Percentiles rank a stretch among this genome's conserved stretches.
These are phyloP conservation scores for Phataginus tricuspis DNA, from an alignment of 2,797 vertebrate species.

Conservation along the genomic window DNA sequence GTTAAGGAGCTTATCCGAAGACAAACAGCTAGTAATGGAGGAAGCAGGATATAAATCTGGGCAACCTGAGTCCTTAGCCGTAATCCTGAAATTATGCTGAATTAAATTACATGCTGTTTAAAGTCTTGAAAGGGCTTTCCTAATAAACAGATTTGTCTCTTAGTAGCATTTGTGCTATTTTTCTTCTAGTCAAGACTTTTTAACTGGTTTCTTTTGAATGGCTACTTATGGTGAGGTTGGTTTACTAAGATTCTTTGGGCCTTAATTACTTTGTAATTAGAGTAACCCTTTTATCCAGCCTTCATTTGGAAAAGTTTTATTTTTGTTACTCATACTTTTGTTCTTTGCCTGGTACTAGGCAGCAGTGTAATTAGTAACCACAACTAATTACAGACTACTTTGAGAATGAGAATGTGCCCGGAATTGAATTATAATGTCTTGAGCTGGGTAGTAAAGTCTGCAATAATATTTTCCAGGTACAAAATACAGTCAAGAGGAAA, in stretches of 20 bases:
- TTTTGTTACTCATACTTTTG: slow-evolving; percentile 73
- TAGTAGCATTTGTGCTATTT: neutral
- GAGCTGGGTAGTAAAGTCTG: neutral
- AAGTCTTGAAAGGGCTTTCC: neutral
- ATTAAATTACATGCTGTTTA: neutral
- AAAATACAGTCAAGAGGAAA: neutral
- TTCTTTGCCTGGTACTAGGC: slow-evolving; percentile 40
- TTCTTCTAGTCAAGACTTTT: neutral
- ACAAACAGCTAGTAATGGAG: neutral
- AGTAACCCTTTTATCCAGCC: slow-evolving; percentile 67
- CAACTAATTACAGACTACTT: slow-evolving; percentile 77
- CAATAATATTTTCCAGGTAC: slow-evolving; percentile 1
- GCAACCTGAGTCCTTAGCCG: neutral
- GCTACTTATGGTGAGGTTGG: neutral
- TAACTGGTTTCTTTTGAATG: neutral
- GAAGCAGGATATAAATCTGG: neutral
- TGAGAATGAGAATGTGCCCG: slow-evolving; percentile 65
- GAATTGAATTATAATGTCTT: slow-evolving; percentile 8
- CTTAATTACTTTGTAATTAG: slow-evolving; percentile 76
- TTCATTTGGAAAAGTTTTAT: slow-evolving; percentile 74
- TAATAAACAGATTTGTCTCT: neutral
- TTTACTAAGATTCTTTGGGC: slow-evolving; percentile 52
- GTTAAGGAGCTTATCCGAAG: neutral
- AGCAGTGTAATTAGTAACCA: slow-evolving; percentile 68
- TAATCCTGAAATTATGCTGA: neutral